A percentile compares a stretch with the other conserved stretches of the same genome.
These are phyloP conservation scores for Panthera leo DNA, from an alignment of 2,113 vertebrate genomes.

Conservation along the genomic window DNA sequence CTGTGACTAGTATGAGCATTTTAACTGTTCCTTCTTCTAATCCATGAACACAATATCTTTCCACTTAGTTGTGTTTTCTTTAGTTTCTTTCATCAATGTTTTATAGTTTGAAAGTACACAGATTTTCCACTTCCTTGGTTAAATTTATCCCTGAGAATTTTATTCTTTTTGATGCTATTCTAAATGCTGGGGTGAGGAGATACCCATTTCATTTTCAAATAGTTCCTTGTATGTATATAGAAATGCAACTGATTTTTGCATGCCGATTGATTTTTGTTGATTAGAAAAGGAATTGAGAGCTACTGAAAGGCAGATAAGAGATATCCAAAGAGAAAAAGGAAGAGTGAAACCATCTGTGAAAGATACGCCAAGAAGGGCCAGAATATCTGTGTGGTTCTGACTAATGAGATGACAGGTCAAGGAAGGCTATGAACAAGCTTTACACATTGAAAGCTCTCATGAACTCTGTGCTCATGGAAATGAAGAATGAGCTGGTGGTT, in stretches of 20 bases:
- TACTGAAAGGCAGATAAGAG: slow-evolving; percentile 43
- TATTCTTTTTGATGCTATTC: background rate
- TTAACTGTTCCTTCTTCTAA: background rate
- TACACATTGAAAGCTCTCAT: slow-evolving; percentile 97
- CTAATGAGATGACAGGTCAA: slow-evolving; percentile 96
- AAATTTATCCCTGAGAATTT: background rate
- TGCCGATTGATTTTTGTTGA: background rate
- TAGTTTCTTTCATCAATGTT: background rate
- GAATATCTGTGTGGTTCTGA: slow-evolving; percentile 94
- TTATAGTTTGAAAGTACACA: background rate
- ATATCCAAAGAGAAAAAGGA: slow-evolving; percentile 97
- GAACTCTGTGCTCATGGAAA: slow-evolving; percentile 97
- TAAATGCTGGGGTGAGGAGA: background rate
- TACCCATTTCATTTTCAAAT: background rate
- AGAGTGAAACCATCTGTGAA: slow-evolving; percentile 97
- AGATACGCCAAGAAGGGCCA: slow-evolving; percentile 97
- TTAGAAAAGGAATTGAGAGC: background rate
- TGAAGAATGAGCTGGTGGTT: slow-evolving; percentile 94
- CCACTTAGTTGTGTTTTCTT: background rate
- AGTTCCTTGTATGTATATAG: background rate
- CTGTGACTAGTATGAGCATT: background rate
- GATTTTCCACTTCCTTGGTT: background rate
- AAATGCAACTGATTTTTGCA: background rate
- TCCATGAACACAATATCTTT: background rate
- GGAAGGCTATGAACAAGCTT: slow-evolving; percentile 92